Percentiles rank a stretch among this genome's conserved stretches.
phyloP scores from a whole-genome alignment of 2,888 invertebrate genomes.

The Folsomia candida region DNA sequence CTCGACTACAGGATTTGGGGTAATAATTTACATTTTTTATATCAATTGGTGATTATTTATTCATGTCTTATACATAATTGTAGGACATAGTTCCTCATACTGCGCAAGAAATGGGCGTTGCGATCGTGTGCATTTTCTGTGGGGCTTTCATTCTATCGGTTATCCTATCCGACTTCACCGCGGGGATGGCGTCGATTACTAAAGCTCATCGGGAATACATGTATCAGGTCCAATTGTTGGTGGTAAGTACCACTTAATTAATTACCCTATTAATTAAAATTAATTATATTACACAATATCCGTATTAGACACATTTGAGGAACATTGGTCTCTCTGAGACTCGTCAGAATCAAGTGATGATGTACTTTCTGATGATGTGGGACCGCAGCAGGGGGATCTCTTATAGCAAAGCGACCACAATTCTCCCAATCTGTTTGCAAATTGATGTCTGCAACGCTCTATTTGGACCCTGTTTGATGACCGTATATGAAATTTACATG shows the following conservation, averaged over 20 bases:
- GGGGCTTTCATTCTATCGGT: conserved; percentile 46
- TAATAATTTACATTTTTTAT: no score
- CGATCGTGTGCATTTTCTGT: conserved; percentile 40
- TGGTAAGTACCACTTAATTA: conserved; percentile 34
- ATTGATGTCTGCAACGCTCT: conserved; percentile 41
- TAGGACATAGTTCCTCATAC: conserved; percentile 41
- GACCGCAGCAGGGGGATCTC: conserved; percentile 37
- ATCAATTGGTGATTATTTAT: no score
- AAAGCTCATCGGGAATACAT: conserved; percentile 42
- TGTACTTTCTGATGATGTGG: conserved; percentile 43
- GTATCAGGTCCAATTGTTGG: conserved; percentile 44
- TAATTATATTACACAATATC: conserved; percentile 15
- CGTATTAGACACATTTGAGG: conserved; percentile 42
- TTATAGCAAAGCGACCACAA: conserved; percentile 31
- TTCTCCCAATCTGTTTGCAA: conserved; percentile 37
- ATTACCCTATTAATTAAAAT: conserved; percentile 5
- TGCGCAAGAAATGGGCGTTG: conserved; percentile 34
- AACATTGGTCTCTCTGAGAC: conserved; percentile 43
- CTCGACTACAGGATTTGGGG: conserved; percentile 36
- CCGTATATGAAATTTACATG: no score
- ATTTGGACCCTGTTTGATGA: conserved; percentile 23
- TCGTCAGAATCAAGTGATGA: conserved; percentile 35
- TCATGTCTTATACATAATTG: no score
- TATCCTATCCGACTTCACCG: conserved; percentile 44
- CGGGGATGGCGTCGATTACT: conserved; percentile 38